phyloP scores from a whole-genome alignment of 2,113 vertebrate genomes.

The Mus pahari region DNA sequence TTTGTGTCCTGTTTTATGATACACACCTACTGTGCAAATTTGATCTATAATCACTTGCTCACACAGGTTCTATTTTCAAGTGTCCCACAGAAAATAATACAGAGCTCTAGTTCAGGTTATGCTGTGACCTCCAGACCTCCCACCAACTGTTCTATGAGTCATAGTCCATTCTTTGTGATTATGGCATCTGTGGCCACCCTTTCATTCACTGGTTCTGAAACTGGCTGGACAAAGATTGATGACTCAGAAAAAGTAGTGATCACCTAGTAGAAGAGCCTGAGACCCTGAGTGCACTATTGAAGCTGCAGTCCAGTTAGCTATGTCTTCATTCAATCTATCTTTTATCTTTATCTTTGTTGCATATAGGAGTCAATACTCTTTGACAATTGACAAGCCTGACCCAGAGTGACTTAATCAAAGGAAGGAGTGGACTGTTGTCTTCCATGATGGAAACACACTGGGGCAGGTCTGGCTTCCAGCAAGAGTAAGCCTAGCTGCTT shows the following conservation, averaged over 20 bases:
- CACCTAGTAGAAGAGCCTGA: background rate
- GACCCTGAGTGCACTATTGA: background rate
- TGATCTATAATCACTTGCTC: slow-evolving; percentile 35
- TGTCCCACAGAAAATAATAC: slow-evolving; percentile 48
- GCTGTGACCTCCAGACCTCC: slow-evolving; percentile 46
- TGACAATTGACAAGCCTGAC: slow-evolving; percentile 2
- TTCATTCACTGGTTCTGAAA: slow-evolving; percentile 29
- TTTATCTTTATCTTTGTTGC: slow-evolving; percentile 30
- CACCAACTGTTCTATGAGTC: slow-evolving; percentile 32
- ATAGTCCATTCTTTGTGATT: background rate
- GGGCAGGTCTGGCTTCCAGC: background rate
- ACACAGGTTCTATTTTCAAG: slow-evolving; percentile 19
- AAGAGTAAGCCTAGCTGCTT: background rate
- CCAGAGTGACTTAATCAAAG: slow-evolving; percentile 10
- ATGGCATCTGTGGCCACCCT: background rate
- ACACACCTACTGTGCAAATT: background rate
- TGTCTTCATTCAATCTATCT: background rate
- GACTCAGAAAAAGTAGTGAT: background rate
- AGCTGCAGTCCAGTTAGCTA: background rate
- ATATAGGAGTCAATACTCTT: background rate
- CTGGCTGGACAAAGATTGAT: background rate
- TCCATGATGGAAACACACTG: background rate
- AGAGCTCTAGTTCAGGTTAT: background rate
- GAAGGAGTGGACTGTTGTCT: background rate
- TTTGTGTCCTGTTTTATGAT: background rate